Evolutionary conservation across 2,113 vertebrate species (phyloP).

Genomic region (Centropus unirufus): DNA sequence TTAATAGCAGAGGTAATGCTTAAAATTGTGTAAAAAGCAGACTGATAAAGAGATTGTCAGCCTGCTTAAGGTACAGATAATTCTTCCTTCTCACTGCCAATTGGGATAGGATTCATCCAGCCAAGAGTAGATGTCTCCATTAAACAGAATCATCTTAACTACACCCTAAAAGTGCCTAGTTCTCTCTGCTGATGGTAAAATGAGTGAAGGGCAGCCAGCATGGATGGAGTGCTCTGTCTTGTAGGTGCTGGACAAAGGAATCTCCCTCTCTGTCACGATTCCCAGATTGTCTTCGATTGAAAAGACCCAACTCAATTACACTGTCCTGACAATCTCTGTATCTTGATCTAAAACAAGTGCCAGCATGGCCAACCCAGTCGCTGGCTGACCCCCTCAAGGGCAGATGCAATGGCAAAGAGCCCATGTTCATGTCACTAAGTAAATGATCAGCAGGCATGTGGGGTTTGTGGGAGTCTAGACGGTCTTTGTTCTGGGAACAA

Average conservation of each 20-base stretch:
- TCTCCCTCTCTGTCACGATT: not conserved
- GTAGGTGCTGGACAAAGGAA: not conserved
- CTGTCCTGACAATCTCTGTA: not conserved
- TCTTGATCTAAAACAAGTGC: not conserved
- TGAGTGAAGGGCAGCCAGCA: fast-evolving
- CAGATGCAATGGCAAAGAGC: not conserved
- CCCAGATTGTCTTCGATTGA: not conserved
- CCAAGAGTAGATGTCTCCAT: not conserved
- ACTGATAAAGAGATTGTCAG: not conserved
- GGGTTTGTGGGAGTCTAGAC: conserved; percentile 36
- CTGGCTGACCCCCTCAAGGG: fast-evolving
- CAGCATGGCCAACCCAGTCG: fast-evolving
- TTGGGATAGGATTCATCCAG: not conserved
- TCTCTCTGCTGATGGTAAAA: not conserved
- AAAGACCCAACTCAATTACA: fast-evolving
- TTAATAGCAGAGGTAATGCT: not conserved
- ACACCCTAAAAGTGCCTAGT: fast-evolving
- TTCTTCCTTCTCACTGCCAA: not conserved
- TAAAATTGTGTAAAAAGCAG: not conserved
- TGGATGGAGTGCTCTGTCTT: not conserved
- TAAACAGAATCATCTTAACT: not conserved
- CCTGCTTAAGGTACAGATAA: not conserved
- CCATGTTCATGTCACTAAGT: not conserved
- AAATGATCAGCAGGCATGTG: not conserved
- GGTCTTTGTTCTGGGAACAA: conserved; percentile 42